These are phyloP conservation scores for Aurelia aurita DNA, from an alignment of 30 jellyfish, hydroid and myxozoan species.

Conservation along the genomic window DNA sequence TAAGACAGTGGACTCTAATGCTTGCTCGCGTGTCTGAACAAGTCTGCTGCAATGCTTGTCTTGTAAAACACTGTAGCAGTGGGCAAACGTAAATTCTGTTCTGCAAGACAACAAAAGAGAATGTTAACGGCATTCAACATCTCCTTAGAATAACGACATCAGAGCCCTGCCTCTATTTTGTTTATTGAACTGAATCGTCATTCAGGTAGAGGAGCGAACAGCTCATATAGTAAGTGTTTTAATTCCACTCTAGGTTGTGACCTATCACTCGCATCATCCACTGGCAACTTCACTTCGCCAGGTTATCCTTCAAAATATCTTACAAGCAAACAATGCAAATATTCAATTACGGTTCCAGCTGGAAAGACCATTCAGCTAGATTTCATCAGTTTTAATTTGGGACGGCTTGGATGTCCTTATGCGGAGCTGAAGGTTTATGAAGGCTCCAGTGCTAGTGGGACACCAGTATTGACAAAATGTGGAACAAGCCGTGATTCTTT, in stretches of 20 bases:
- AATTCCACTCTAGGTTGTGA: constrained; percentile 9
- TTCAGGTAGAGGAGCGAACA: too few species aligned
- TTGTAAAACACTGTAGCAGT: too few species aligned
- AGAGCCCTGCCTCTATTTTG: too few species aligned
- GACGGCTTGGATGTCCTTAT: constrained; percentile 28
- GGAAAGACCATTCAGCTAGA: constrained; percentile 25
- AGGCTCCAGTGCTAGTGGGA: constrained; percentile 9
- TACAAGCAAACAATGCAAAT: constrained; percentile 7
- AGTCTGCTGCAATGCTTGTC: too few species aligned
- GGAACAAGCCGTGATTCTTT: constrained; percentile 14
- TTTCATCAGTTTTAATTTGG: constrained; percentile 12
- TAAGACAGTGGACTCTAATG: too few species aligned
- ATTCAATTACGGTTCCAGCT: constrained; percentile 3
- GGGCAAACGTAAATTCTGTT: too few species aligned
- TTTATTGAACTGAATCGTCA: too few species aligned
- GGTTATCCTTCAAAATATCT: constrained; percentile 18
- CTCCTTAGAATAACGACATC: too few species aligned
- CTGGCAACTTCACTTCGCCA: constrained; percentile 34
- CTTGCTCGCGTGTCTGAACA: too few species aligned
- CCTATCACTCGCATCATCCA: neutral
- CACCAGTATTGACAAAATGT: constrained; percentile 12
- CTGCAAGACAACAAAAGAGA: too few species aligned
- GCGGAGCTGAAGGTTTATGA: constrained; percentile 35
- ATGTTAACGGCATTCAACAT: too few species aligned
- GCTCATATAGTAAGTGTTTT: too few species aligned